These are phyloP conservation scores for Falco berigora DNA, from an alignment of 2,797 vertebrate species.

Conservation along the genomic window DNA sequence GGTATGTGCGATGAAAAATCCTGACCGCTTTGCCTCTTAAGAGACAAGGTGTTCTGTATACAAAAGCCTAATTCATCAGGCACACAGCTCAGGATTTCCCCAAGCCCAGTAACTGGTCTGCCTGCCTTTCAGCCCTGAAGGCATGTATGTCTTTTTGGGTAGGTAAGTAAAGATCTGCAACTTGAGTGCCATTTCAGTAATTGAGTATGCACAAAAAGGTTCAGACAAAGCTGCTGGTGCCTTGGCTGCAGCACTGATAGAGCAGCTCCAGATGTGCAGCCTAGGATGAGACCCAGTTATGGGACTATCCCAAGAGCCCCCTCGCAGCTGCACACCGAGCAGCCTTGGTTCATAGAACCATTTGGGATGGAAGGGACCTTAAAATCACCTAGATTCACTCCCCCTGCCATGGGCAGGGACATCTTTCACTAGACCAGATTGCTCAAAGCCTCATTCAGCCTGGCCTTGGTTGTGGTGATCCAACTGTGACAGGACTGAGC, in stretches of 20 bases:
- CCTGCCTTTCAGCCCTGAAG: background rate
- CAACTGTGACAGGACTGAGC: background rate
- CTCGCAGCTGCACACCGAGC: background rate
- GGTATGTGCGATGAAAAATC: background rate
- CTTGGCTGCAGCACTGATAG: background rate
- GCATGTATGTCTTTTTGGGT: background rate
- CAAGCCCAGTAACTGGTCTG: background rate
- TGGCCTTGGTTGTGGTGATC: background rate
- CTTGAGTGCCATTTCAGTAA: background rate
- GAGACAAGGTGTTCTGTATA: background rate
- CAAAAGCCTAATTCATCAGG: background rate
- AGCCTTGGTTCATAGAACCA: background rate
- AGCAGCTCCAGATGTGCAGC: background rate
- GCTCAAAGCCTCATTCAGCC: no score
- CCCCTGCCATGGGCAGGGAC: no score
- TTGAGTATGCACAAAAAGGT: background rate
- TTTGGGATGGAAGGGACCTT: no score
- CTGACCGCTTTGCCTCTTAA: background rate
- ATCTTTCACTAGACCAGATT: no score
- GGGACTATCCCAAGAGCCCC: background rate
- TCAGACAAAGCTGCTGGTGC: background rate
- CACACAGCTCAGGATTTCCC: background rate
- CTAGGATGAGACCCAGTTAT: background rate
- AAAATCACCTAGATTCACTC: no score
- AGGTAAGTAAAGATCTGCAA: background rate